phyloP scores from a whole-genome alignment of 2,888 invertebrate genomes.

The Drosophila antonietae region DNA sequence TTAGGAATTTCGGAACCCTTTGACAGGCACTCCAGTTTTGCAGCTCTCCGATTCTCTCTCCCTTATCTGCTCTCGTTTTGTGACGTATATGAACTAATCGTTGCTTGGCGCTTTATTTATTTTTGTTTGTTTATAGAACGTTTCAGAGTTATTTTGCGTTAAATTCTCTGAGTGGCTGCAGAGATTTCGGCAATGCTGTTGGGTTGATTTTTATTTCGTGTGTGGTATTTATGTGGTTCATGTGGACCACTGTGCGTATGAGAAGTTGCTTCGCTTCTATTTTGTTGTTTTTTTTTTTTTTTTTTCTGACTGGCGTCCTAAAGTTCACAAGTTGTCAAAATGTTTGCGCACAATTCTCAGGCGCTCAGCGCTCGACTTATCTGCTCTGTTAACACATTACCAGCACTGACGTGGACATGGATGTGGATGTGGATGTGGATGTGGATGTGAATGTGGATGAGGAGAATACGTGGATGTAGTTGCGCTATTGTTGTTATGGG shows the following conservation, averaged over 20 bases:
- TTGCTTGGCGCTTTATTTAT: constrained; percentile 41
- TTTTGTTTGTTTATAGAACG: constrained; percentile 69
- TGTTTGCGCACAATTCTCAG: constrained; percentile 67
- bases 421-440: constrained; percentile 8
- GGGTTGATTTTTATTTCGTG: constrained; percentile 45
- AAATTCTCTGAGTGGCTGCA: constrained; percentile 50
- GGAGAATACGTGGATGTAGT: constrained; percentile 14
- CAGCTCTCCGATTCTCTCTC: constrained; percentile 18
- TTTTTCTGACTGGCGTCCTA: constrained; percentile 54
- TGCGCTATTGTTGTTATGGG: constrained; percentile 40
- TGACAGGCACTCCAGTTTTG: constrained; percentile 15
- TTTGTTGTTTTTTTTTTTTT: no score
- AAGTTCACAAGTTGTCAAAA: constrained; percentile 82
- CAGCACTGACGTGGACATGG: constrained; percentile 51
- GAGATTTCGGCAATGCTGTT: constrained; percentile 57
- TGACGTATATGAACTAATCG: constrained; percentile 60
- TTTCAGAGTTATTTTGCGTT: constrained; percentile 67
- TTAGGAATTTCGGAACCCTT: constrained; percentile 26
- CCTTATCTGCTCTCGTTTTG: constrained; percentile 7
- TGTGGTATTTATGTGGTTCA: constrained; percentile 70
- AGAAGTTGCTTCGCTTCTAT: not conserved
- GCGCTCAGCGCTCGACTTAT: constrained; percentile 53
- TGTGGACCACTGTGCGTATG: constrained; percentile 53
- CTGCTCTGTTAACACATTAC: constrained; percentile 73
- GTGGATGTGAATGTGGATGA: not conserved